phyloP scores from a whole-genome alignment of 2,797 vertebrate genomes.

The Ctenosaura bakeri region DNA sequence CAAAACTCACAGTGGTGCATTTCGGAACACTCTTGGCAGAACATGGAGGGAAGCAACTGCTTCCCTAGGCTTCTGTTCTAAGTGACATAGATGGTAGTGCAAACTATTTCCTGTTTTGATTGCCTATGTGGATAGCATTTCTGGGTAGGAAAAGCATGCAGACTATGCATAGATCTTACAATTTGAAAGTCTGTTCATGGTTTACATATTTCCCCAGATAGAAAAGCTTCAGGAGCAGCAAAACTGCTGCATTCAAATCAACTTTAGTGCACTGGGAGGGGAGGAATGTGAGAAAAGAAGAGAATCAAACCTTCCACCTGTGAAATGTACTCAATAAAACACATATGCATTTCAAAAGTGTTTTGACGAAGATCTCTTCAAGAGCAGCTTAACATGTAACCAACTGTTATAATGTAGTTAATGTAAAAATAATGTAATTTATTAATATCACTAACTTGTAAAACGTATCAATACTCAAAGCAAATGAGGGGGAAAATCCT shows the following conservation, averaged over 20 bases:
- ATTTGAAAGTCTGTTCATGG: neutral
- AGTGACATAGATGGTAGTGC: neutral
- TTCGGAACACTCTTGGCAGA: no score
- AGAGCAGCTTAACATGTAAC: neutral
- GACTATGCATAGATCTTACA: neutral
- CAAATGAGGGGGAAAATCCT: neutral
- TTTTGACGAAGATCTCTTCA: conserved; percentile 14
- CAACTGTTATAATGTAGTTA: neutral
- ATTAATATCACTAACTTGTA: neutral
- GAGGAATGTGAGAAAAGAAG: neutral
- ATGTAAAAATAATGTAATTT: neutral
- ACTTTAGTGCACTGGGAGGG: neutral
- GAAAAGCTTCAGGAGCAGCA: neutral
- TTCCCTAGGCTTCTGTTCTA: neutral
- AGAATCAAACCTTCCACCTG: neutral
- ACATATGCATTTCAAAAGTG: neutral
- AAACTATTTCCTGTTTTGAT: no score
- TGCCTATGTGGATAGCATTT: neutral
- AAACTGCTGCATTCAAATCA: neutral
- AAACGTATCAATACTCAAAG: neutral
- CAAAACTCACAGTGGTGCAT: neutral
- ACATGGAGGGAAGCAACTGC: no score
- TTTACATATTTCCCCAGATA: neutral
- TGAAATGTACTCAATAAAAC: conserved; percentile 4
- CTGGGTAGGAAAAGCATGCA: neutral